Base-by-base conservation (phyloP, 2,797 vertebrate genomes). In the Enteromius paludinosus region DNA sequence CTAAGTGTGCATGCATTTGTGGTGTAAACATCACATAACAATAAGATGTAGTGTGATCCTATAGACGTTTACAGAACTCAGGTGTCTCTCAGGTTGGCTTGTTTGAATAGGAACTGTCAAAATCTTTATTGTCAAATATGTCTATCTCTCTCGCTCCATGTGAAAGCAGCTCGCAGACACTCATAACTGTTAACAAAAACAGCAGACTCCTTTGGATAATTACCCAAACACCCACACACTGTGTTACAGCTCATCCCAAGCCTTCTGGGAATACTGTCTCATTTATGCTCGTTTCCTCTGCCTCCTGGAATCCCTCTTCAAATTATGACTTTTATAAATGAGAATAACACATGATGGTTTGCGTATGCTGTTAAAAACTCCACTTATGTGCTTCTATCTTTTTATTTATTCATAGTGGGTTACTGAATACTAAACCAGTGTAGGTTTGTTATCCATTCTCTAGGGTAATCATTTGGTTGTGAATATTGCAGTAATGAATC, bases 261-360 rank as follows among this genome's bases (percentile, higher is more conserved):
- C 85, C 87, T 86, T 89, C 87, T 89, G 87, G 72, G 84, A 75
- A 54, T 59, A 72, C 59, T 18, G 38, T 69, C 62, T 82, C 41
- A 79, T 76, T 86, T 12, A 61, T 54, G 30, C 76, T 66, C 20
- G 30, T 78, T 81, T 79, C 76, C 66, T 78, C 41, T 2, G 23
- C 52, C 43, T 65, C 68, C 61, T 82, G 83, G 79, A 81, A 70
- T 78, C 74, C 75, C 61, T 62, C 52, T 28, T 74, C 82, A 79
- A 79, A 56, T 75, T 78, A 75, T 61, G 62, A 77, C 69, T 79
- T 80, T 45, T 82, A 79, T 54, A 78, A 68, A 66, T 66, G 73
- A 70, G 80, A 78, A 72, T 76, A 62, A 25, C 80, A 83, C 47
- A 64, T 80, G 47, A 70, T 52, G 65, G 68, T 43, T 73, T 61